A percentile compares a stretch with the other conserved stretches of the same genome.
These are phyloP conservation scores for Aurelia coerulea DNA, from an alignment of 30 jellyfish, hydroid and myxozoan species.

Conservation along the genomic window DNA sequence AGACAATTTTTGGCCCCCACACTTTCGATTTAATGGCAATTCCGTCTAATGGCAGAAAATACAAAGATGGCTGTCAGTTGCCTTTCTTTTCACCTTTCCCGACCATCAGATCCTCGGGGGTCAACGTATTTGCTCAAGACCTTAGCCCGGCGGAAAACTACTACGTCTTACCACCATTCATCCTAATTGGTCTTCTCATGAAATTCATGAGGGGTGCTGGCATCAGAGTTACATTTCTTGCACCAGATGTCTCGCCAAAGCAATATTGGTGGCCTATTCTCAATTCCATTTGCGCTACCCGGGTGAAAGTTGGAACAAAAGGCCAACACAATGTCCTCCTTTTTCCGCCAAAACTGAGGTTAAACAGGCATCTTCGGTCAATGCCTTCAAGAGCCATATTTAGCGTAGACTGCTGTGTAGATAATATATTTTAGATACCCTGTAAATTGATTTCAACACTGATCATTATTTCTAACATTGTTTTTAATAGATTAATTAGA, in stretches of 20 bases:
- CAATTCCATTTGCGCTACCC: not conserved
- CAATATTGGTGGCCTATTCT: conserved; percentile 7
- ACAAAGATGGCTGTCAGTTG: not conserved
- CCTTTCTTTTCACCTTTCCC: conserved; percentile 6
- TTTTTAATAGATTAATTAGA: no score
- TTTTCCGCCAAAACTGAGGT: no score
- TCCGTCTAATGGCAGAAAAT: not conserved
- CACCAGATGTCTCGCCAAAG: not conserved
- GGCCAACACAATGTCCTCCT: no score
- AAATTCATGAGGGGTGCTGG: not conserved
- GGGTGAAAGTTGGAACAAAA: no score
- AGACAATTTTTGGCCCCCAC: conserved; percentile 1
- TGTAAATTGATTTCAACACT: no score
- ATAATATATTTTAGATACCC: no score
- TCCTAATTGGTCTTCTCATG: not conserved
- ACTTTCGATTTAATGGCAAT: no score
- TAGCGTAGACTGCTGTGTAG: no score
- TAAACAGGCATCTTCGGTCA: no score
- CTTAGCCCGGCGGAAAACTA: not conserved
- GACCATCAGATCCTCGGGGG: not conserved
- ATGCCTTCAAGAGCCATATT: no score
- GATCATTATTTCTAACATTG: no score
- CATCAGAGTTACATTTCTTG: not conserved
- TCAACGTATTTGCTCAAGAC: not conserved
- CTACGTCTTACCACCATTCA: not conserved